Conservation (phyloP, 1,140 invertebrate species). For the Pararge aegeria region DNA sequence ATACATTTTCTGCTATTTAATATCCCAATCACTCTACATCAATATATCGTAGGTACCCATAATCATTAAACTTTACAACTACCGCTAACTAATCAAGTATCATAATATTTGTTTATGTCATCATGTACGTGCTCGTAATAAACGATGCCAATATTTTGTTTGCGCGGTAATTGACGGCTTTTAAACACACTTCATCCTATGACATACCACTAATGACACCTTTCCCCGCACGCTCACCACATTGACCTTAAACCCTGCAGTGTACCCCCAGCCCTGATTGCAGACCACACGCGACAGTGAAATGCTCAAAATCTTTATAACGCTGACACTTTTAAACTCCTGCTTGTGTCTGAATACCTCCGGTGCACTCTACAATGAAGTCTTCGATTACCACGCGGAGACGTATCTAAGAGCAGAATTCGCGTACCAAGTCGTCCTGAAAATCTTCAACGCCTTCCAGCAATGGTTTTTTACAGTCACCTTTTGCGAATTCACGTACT, state of each 20-base stretch:
- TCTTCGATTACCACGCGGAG: slow-evolving; percentile 52
- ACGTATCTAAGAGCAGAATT: slow-evolving; percentile 50
- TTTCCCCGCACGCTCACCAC: slow-evolving; percentile 34
- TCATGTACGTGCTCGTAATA: slow-evolving; percentile 36
- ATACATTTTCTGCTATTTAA: too few relatives aligned
- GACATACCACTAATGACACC: slow-evolving; percentile 52
- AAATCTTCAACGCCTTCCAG: slow-evolving; percentile 64
- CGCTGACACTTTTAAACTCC: slow-evolving; percentile 31
- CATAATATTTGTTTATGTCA: slow-evolving; percentile 32
- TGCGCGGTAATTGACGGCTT: slow-evolving; percentile 47
- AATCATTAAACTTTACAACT: neutral
- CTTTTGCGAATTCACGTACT: slow-evolving; percentile 70
- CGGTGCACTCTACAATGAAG: slow-evolving; percentile 43
- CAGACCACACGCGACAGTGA: slow-evolving; percentile 29
- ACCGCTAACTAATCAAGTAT: slow-evolving; percentile 19
- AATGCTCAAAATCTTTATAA: slow-evolving; percentile 44
- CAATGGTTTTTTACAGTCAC: slow-evolving; percentile 71
- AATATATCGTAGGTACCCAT: neutral
- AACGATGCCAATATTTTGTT: slow-evolving; percentile 54
- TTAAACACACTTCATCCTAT: slow-evolving; percentile 35
- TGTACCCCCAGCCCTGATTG: slow-evolving; percentile 21
- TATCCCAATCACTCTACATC: neutral
- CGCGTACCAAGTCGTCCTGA: slow-evolving; percentile 58
- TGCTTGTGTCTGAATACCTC: slow-evolving; percentile 26
- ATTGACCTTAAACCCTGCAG: slow-evolving; percentile 51